Evolutionary conservation across 2,797 vertebrate genomes (phyloP).

Genomic region (Fratercula arctica): DNA sequence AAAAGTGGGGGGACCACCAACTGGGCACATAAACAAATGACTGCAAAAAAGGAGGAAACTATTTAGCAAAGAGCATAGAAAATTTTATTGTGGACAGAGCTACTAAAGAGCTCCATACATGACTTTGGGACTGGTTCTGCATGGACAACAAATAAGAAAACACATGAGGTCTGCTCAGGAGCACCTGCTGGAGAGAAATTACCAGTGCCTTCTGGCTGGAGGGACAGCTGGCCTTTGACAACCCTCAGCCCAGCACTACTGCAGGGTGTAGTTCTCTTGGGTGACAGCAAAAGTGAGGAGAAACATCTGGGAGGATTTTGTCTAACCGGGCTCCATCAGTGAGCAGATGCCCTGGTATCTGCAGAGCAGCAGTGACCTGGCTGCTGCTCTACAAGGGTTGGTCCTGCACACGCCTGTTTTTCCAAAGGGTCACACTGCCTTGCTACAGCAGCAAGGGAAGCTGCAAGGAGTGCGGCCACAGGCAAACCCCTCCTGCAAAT

Average conservation of each 20-base stretch:
- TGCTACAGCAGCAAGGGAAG: neutral
- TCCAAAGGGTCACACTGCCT: neutral
- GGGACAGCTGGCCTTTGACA: neutral
- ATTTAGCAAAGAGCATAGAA: conserved; percentile 70
- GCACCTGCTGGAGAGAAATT: neutral
- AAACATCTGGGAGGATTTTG: neutral
- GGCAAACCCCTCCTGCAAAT: neutral
- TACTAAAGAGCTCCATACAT: neutral
- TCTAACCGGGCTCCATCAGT: neutral
- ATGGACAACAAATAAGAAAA: neutral
- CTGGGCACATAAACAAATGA: neutral
- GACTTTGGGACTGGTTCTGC: neutral
- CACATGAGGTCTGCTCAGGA: neutral
- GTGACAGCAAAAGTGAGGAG: neutral
- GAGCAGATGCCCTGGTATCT: neutral
- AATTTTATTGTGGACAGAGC: conserved; percentile 70
- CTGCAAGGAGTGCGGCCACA: neutral
- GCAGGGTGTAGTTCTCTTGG: neutral
- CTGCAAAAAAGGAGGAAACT: neutral
- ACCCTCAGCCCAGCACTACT: neutral
- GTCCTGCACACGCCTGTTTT: neutral
- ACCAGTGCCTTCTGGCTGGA: neutral
- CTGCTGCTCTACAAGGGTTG: neutral
- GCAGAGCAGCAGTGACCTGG: no score
- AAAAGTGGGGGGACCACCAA: neutral